phyloP scores from a whole-genome alignment of 2,888 invertebrate species.

The Aporophyla nigra region DNA sequence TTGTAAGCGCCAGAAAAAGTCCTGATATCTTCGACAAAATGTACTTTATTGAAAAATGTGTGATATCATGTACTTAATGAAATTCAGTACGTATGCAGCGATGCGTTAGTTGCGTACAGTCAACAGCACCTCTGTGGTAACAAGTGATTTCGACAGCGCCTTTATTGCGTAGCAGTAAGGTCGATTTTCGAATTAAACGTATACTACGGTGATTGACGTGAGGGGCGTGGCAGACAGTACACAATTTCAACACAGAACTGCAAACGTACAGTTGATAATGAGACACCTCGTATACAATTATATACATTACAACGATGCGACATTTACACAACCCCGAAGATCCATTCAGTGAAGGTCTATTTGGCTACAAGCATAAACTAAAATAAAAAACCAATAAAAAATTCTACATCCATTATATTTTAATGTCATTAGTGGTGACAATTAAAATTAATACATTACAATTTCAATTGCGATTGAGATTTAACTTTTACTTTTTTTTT shows the following conservation, averaged over 20 bases:
- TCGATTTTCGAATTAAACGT: background rate
- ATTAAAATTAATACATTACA: constrained; percentile 86
- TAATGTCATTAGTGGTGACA: constrained; percentile 87
- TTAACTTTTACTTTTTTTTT: constrained; percentile 75
- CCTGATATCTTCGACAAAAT: constrained; percentile 16
- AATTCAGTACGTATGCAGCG: constrained; percentile 13
- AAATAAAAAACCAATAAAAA: constrained; percentile 83
- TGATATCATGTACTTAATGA: background rate
- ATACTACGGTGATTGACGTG: background rate
- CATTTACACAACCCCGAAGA: background rate
- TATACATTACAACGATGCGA: background rate
- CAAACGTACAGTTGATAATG: background rate
- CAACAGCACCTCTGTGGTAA: background rate
- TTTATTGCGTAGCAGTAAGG: background rate
- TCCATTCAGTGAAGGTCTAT: background rate
- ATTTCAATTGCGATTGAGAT: constrained; percentile 77
- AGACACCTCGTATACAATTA: constrained; percentile 21
- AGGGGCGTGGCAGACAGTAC: background rate
- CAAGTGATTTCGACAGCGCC: background rate
- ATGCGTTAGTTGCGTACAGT: constrained; percentile 6
- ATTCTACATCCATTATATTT: constrained; percentile 91
- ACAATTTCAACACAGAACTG: background rate
- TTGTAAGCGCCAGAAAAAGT: constrained; percentile 5
- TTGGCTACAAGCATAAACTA: constrained; percentile 20
- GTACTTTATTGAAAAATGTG: constrained; percentile 29